phyloP scores from a whole-genome alignment of 2,888 invertebrate species.

The Cephalotes varians region DNA sequence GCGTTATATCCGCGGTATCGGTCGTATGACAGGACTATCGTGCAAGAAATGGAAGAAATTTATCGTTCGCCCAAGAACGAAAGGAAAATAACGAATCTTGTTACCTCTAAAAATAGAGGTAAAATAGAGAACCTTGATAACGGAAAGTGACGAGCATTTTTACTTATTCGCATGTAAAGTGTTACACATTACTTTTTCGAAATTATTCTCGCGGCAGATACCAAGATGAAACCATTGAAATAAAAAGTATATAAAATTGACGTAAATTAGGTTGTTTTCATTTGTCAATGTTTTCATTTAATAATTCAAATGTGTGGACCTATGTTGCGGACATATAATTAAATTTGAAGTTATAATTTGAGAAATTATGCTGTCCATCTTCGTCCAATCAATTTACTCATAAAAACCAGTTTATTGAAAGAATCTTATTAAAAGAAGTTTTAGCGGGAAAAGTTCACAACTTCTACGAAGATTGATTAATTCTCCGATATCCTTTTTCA shows the following conservation, averaged over 20 bases:
- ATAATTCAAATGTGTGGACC: not conserved
- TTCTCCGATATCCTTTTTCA: constrained; percentile 46
- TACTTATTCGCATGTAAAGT: not conserved
- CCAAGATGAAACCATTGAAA: not conserved
- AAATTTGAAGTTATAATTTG: not conserved
- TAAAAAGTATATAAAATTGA: not conserved
- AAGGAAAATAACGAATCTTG: constrained; percentile 49
- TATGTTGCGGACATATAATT: not conserved
- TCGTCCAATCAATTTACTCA: constrained; percentile 24
- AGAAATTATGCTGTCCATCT: constrained; percentile 29
- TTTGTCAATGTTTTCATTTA: not conserved
- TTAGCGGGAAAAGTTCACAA: constrained; percentile 36
- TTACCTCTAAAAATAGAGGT: not conserved
- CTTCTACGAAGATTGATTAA: constrained; percentile 50
- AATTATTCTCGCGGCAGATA: too few species aligned
- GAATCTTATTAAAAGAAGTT: constrained; percentile 53
- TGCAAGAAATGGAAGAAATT: constrained; percentile 29
- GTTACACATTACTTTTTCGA: not conserved
- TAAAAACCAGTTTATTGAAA: constrained; percentile 33
- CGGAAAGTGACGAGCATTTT: not conserved
- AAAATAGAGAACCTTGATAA: not conserved
- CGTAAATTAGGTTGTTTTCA: not conserved
- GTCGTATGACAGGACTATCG: constrained; percentile 31
- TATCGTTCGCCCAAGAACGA: constrained; percentile 11
- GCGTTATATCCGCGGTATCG: constrained; percentile 45